A percentile compares a stretch with the other conserved stretches of the same genome.
Evolutionary conservation across 2,888 invertebrate species (phyloP).

Genomic region (Merodon equestris): DNA sequence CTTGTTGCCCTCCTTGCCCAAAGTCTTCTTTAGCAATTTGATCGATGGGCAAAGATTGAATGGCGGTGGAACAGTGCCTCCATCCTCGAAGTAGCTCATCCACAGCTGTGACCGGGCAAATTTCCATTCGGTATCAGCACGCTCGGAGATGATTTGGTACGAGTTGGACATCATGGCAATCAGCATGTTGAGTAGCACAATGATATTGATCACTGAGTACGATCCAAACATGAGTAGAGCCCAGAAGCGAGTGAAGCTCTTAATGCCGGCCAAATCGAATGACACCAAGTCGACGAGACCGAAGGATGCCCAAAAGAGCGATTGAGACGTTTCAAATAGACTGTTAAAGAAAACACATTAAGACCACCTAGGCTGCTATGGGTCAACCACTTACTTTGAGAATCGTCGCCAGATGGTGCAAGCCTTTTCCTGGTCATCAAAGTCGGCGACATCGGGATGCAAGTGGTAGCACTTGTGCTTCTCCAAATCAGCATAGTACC

Average conservation of each 20-base stretch:
- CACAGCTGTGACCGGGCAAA: constrained; percentile 96
- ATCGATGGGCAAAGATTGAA: constrained; percentile 96
- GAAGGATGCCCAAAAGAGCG: constrained; percentile 98
- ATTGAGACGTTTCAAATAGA: constrained; percentile 97
- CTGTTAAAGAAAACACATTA: constrained; percentile 81
- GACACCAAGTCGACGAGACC: constrained; percentile 96
- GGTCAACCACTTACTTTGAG: constrained; percentile 84
- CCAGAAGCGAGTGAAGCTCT: constrained; percentile 97
- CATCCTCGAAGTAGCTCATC: constrained; percentile 98
- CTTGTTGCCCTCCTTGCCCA: constrained; percentile 79
- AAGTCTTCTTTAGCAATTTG: constrained; percentile 83
- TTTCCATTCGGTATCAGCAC: constrained; percentile 98
- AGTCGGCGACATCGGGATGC: constrained; percentile 87
- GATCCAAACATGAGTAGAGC: constrained; percentile 98
- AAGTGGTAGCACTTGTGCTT: constrained; percentile 90
- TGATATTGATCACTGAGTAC: constrained; percentile 97
- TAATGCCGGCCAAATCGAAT: constrained; percentile 96
- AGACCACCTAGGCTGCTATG: too few species aligned
- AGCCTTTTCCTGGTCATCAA: constrained; percentile 90
- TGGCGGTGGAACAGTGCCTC: constrained; percentile 94
- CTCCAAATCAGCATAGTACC: constrained; percentile 95
- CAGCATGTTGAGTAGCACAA: constrained; percentile 97
- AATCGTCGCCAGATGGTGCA: constrained; percentile 93
- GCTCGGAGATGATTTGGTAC: constrained; percentile 97
- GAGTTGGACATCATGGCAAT: constrained; percentile 99